Conservation (phyloP, 2,797 vertebrate genomes). For the Crenichthys baileyi region DNA sequence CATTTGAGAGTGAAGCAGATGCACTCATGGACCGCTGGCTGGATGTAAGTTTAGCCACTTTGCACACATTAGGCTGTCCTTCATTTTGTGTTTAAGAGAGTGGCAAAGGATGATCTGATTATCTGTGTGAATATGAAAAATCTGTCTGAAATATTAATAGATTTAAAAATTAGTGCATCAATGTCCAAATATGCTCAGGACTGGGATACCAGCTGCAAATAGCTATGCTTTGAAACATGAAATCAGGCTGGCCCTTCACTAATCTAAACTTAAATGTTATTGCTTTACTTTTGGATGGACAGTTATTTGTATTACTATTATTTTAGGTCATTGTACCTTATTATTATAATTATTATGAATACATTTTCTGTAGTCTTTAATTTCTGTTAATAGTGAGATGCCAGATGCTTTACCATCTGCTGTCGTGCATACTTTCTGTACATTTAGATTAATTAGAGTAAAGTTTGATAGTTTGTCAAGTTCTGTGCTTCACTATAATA, state of each 20-base stretch:
- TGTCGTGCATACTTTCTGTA: not conserved
- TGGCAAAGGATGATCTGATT: not conserved
- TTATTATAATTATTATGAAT: not conserved
- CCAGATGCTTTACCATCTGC: not conserved
- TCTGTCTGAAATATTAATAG: not conserved
- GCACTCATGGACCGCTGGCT: constrained; percentile 92
- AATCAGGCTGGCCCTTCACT: not conserved
- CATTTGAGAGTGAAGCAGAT: constrained; percentile 89
- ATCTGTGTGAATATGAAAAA: not conserved
- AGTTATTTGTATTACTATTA: not conserved
- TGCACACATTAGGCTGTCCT: not conserved
- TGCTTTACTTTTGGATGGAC: not conserved
- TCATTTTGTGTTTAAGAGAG: not conserved
- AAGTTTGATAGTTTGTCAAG: not conserved
- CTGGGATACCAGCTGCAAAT: not conserved
- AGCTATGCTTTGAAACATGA: not conserved
- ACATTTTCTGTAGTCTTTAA: not conserved
- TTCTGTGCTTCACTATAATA: not conserved
- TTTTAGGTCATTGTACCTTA: not conserved
- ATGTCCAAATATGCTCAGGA: not conserved
- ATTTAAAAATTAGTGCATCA: not conserved
- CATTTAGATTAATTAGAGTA: not conserved
- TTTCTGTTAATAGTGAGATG: not conserved
- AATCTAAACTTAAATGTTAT: not conserved
- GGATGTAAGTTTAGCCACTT: constrained; percentile 82